phyloP scores from a whole-genome alignment of 2,888 invertebrate species.

The Thelaira solivaga region DNA sequence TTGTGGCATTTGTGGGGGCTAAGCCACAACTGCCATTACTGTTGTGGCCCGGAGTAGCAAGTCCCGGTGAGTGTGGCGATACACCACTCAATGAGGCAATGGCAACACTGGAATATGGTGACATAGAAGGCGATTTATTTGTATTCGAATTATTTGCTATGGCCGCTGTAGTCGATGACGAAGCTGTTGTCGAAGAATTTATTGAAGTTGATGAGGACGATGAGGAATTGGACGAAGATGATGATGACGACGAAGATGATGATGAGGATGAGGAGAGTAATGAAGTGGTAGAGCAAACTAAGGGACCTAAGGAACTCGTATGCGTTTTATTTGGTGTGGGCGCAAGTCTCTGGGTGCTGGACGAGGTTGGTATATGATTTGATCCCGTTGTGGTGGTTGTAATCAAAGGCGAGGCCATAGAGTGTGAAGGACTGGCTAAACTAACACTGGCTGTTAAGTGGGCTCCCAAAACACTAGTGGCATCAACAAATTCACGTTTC shows the following conservation, averaged over 20 bases:
- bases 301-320: slow-evolving; percentile 23
- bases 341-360: slow-evolving; percentile 61
- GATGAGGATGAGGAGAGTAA: slow-evolving; percentile 59
- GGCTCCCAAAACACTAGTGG: slow-evolving; percentile 67
- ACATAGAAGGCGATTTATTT: slow-evolving; percentile 69
- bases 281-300: slow-evolving; percentile 46
- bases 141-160: slow-evolving; percentile 73
- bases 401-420: slow-evolving; percentile 63
- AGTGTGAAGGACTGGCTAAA: slow-evolving; percentile 59
- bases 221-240: slow-evolving; percentile 67
- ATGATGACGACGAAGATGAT: slow-evolving; percentile 71
- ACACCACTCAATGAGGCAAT: slow-evolving; percentile 61
- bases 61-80: slow-evolving; percentile 57
- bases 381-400: slow-evolving; percentile 38
- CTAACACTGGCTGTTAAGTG: slow-evolving; percentile 67
- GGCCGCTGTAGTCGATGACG: slow-evolving; percentile 73
- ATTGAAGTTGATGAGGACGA: slow-evolving; percentile 67
- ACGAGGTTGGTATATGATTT: slow-evolving; percentile 56
- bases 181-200: slow-evolving; percentile 69
- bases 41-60: slow-evolving; percentile 62
- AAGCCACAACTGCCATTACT: slow-evolving; percentile 65
- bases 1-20: slow-evolving; percentile 50
- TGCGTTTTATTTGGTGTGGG: slow-evolving; percentile 39
- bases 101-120: slow-evolving; percentile 65
- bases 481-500: slow-evolving; percentile 75